Conservation (phyloP, 2,888 invertebrate species). For the Subacronicta megacephala region DNA sequence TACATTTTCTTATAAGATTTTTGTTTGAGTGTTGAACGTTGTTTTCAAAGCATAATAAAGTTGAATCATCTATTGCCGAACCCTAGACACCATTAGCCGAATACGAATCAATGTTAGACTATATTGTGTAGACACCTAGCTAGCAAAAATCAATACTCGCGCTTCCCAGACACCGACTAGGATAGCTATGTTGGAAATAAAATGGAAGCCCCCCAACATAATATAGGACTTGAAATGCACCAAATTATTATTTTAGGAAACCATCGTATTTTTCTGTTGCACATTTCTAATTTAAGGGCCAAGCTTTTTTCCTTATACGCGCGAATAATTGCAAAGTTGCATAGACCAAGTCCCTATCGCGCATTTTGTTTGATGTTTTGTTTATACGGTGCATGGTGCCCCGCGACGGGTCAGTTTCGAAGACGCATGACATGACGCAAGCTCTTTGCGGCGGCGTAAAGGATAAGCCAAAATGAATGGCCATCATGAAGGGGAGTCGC, state of each 20-base stretch:
- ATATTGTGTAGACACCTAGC: constrained; percentile 74
- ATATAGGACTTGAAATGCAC: constrained; percentile 15
- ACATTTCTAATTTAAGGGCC: constrained; percentile 29
- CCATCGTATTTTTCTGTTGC: constrained; percentile 31
- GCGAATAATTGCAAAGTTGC: constrained; percentile 41
- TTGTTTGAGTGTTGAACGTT: neutral
- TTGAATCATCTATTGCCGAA: constrained; percentile 20
- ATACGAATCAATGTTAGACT: constrained; percentile 55
- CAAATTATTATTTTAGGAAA: constrained; percentile 23
- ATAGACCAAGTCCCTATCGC: constrained; percentile 55
- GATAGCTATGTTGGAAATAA: constrained; percentile 39
- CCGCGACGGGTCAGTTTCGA: constrained; percentile 78
- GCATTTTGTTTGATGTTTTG: constrained; percentile 78
- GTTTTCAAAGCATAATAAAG: neutral
- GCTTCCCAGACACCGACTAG: constrained; percentile 61
- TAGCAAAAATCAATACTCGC: constrained; percentile 84
- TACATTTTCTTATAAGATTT: too few relatives aligned
- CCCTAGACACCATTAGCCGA: constrained; percentile 23
- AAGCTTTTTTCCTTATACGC: constrained; percentile 39
- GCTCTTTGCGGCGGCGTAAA: constrained; percentile 89
- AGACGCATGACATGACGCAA: constrained; percentile 87
- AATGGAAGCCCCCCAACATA: constrained; percentile 3
- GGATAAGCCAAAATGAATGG: constrained; percentile 89
- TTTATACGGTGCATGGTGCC: constrained; percentile 80
- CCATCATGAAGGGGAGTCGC: constrained; percentile 88